phyloP scores from a whole-genome alignment of 2,113 vertebrate species.

The Colossoma macropomum region DNA sequence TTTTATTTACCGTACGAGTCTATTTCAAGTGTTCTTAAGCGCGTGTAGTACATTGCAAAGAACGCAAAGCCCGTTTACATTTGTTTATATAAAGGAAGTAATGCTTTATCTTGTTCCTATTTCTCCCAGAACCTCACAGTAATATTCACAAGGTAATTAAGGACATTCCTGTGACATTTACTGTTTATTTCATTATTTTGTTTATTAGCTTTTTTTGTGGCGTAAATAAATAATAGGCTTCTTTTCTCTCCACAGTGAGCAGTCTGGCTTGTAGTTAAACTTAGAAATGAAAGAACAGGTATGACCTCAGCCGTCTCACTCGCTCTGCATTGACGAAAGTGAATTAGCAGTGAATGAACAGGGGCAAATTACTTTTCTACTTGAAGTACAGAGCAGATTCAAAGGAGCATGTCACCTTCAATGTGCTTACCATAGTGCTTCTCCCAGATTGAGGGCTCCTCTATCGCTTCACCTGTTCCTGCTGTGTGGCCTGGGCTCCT shows the following conservation, averaged over 20 bases:
- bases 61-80: background rate
- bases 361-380: conserved; percentile 72
- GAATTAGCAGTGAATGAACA: conserved; percentile 68
- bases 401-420: conserved; percentile 76
- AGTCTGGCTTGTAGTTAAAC: conserved; percentile 16
- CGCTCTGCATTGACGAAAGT: conserved; percentile 63
- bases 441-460: conserved; percentile 38
- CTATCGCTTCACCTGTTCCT: conserved; percentile 59
- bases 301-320: conserved; percentile 30
- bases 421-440: conserved; percentile 75
- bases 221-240: background rate
- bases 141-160: background rate
- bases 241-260: too few species aligned
- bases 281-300: conserved; percentile 30
- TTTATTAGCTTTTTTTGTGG: background rate
- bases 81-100: background rate
- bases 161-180: background rate
- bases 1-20: background rate
- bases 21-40: background rate
- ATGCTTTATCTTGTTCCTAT: background rate
- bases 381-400: conserved; percentile 72
- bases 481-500: conserved; percentile 58
- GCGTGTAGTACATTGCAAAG: background rate
- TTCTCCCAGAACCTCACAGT: background rate
- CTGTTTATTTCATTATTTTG: background rate